Evolutionary conservation across 2,888 invertebrate genomes (phyloP).

Genomic region (Myopa testacea): DNA sequence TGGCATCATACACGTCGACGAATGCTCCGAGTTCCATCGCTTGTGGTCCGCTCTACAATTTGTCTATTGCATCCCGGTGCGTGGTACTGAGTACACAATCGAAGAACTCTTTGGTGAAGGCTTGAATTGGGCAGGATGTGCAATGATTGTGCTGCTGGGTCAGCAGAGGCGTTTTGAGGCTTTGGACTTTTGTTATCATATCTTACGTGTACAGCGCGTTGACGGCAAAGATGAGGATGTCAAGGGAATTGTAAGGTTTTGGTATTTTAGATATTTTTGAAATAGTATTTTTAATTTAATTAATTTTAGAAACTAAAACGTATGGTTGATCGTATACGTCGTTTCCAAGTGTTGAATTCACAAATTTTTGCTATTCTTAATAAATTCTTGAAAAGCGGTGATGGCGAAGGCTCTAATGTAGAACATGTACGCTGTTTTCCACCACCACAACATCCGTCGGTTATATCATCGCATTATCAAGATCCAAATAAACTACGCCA

Average conservation of each 20-base stretch:
- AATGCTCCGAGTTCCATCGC: slow-evolving; percentile 95
- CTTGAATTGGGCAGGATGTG: slow-evolving; percentile 98
- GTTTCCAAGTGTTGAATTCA: slow-evolving; percentile 98
- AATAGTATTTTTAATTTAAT: slow-evolving; percentile 1
- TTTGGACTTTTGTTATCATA: slow-evolving; percentile 98
- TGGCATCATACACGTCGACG: slow-evolving; percentile 95
- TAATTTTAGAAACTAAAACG: slow-evolving; percentile 84
- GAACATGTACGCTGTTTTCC: slow-evolving; percentile 98
- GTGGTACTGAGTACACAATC: slow-evolving; percentile 94
- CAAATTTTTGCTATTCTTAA: slow-evolving; percentile 97
- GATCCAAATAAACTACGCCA: slow-evolving; percentile 73
- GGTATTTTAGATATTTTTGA: neutral
- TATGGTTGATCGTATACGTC: slow-evolving; percentile 97
- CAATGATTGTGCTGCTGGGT: slow-evolving; percentile 93
- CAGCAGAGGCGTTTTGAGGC: slow-evolving; percentile 97
- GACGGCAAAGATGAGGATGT: slow-evolving; percentile 96
- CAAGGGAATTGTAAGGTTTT: slow-evolving; percentile 89
- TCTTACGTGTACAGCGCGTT: slow-evolving; percentile 92
- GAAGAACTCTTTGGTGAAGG: slow-evolving; percentile 99
- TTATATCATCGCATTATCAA: slow-evolving; percentile 71
- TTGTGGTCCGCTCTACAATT: slow-evolving; percentile 99
- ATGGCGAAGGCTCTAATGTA: slow-evolving; percentile 85
- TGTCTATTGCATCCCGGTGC: slow-evolving; percentile 96
- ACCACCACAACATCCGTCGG: slow-evolving; percentile 86
- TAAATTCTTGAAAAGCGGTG: slow-evolving; percentile 90